A percentile compares a stretch with the other conserved stretches of the same genome.
phyloP scores from a whole-genome alignment of 2,797 vertebrate genomes.

The Falco cherrug region DNA sequence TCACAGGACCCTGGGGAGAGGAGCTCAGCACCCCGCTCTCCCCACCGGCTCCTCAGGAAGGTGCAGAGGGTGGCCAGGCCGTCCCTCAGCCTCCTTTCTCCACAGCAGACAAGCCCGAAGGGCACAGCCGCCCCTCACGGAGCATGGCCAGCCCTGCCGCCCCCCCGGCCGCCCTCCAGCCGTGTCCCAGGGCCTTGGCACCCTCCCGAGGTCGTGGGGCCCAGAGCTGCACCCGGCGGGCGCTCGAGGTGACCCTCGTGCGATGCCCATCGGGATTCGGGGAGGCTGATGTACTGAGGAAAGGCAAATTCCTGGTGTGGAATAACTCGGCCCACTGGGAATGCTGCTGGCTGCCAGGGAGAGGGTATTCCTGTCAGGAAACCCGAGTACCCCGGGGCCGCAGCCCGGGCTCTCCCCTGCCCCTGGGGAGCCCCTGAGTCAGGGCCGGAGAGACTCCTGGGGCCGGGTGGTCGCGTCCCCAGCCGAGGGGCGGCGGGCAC shows the following conservation, averaged over 20 bases:
- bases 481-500: neutral
- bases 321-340: neutral
- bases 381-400: neutral
- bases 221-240: neutral
- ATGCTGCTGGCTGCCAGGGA: neutral
- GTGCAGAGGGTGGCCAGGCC: neutral
- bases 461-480: neutral
- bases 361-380: neutral
- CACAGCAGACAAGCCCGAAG: neutral
- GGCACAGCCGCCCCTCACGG: neutral
- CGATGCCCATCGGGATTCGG: too few species aligned
- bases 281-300: neutral
- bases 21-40: neutral
- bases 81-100: neutral
- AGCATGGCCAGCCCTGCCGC: neutral
- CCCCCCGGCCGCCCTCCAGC: neutral
- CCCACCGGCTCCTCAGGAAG: neutral
- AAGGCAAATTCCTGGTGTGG: neutral
- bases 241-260: rapidly evolving
- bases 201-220: too few species aligned
- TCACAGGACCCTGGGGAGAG: neutral
- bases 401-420: too few species aligned
- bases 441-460: neutral
- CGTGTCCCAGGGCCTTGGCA: rapidly evolving
- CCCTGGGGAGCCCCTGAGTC: neutral